Evolutionary conservation across 2,113 vertebrate species (phyloP).

Genomic region (Xenopus tropicalis): DNA sequence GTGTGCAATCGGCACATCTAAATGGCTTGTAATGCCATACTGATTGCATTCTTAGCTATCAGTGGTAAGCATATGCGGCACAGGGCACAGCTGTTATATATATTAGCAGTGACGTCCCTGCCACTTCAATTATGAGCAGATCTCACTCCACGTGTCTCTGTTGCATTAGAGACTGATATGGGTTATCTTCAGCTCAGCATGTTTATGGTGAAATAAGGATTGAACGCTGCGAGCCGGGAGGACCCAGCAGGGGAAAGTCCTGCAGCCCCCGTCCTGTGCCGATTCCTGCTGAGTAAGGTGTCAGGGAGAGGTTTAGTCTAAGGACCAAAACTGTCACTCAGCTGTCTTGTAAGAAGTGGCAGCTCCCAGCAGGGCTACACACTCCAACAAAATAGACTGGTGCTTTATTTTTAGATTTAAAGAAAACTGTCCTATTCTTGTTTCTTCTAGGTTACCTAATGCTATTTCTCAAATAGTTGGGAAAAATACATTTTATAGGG

Average conservation of each 20-base stretch:
- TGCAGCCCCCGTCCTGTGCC: conserved; percentile 58
- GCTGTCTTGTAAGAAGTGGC: conserved; percentile 47
- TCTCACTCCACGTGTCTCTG: conserved; percentile 57
- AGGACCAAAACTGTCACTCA: conserved; percentile 67
- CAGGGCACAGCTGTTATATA: conserved; percentile 56
- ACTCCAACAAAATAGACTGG: conserved; percentile 41
- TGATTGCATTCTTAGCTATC: conserved; percentile 41
- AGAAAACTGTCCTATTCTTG: conserved; percentile 12
- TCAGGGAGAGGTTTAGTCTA: conserved; percentile 65
- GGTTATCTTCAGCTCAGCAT: conserved; percentile 58
- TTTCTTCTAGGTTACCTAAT: too few species aligned
- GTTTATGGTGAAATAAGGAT: conserved; percentile 59
- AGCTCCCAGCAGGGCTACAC: conserved; percentile 50
- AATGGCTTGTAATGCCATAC: conserved; percentile 63
- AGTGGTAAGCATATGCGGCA: conserved; percentile 29
- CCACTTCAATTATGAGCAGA: conserved; percentile 69
- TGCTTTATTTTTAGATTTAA: conserved; percentile 39
- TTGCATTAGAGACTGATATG: conserved; percentile 61
- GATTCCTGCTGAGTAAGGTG: conserved; percentile 68
- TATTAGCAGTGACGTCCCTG: conserved; percentile 71
- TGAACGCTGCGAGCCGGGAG: conserved; percentile 36
- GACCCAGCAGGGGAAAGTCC: conserved; percentile 62
- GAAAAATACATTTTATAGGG: too few species aligned
- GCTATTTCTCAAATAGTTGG: too few species aligned
- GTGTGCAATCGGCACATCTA: conserved; percentile 53